These are phyloP conservation scores for Biston stratarius DNA, from an alignment of 2,888 invertebrate species.

Conservation along the genomic window DNA sequence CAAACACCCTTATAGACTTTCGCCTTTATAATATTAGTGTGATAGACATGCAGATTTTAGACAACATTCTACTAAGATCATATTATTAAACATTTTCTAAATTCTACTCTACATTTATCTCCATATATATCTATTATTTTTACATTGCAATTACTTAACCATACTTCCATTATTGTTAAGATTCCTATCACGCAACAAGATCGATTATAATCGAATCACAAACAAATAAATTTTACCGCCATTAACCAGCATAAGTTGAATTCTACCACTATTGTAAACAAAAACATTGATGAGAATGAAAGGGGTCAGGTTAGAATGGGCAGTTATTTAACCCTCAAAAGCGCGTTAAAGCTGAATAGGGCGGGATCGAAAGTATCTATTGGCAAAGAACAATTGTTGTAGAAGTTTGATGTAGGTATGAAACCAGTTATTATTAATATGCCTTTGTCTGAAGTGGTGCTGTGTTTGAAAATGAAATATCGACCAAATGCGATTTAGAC, in stretches of 20 bases:
- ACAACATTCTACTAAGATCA: too few relatives aligned
- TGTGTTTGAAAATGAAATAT: too few relatives aligned
- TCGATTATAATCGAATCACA: slow-evolving; percentile 80
- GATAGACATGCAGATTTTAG: too few relatives aligned
- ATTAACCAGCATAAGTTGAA: slow-evolving; percentile 52
- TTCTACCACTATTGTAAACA: slow-evolving; percentile 54
- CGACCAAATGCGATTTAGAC: too few relatives aligned
- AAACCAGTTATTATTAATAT: background rate
- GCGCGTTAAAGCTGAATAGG: slow-evolving; percentile 80
- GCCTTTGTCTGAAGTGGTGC: too few relatives aligned
- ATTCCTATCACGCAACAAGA: slow-evolving; percentile 67
- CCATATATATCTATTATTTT: slow-evolving; percentile 29
- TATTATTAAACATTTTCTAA: background rate
- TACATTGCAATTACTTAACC: slow-evolving; percentile 59
- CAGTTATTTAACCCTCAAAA: slow-evolving; percentile 79
- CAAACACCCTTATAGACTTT: too few relatives aligned
- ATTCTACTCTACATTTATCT: background rate
- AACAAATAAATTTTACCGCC: slow-evolving; percentile 75
- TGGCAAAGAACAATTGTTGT: slow-evolving; percentile 38
- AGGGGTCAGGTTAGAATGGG: slow-evolving; percentile 59
- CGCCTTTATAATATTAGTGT: too few relatives aligned
- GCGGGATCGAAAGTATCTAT: slow-evolving; percentile 62
- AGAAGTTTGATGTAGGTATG: slow-evolving; percentile 5
- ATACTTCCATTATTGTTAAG: slow-evolving; percentile 52
- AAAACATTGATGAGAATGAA: slow-evolving; percentile 38